phyloP scores from a whole-genome alignment of 1,140 invertebrate genomes.

The Oedothorax gibbosus region DNA sequence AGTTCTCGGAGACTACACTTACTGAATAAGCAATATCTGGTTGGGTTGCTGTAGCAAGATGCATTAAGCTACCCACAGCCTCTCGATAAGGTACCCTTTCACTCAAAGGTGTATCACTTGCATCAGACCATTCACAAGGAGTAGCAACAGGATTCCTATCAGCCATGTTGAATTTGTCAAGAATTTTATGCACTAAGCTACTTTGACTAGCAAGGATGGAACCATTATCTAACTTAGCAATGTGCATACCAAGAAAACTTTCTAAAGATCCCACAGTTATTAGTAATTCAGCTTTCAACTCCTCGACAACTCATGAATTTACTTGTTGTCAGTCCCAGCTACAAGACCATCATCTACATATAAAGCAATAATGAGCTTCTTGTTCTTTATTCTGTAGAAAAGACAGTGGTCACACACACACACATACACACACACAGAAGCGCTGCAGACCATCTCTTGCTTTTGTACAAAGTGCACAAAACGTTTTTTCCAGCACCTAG shows the following conservation, averaged over 20 bases:
- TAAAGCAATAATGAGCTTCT: constrained; percentile 65
- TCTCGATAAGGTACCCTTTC: constrained; percentile 53
- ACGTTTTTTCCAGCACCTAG: constrained; percentile 67
- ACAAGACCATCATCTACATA: constrained; percentile 72
- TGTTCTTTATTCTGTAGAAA: constrained; percentile 8
- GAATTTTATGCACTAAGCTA: constrained; percentile 30
- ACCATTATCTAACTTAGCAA: constrained; percentile 22
- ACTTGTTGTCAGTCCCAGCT: constrained; percentile 58
- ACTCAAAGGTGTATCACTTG: not conserved
- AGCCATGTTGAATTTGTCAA: constrained; percentile 56
- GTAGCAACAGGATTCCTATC: constrained; percentile 48
- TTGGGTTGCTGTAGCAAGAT: constrained; percentile 67
- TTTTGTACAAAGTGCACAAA: constrained; percentile 22
- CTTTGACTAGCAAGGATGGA: constrained; percentile 46
- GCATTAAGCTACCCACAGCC: constrained; percentile 67
- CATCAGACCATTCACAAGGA: constrained; percentile 24
- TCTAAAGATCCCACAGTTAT: constrained; percentile 19
- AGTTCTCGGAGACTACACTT: constrained; percentile 49
- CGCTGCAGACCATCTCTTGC: not conserved
- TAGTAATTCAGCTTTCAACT: constrained; percentile 37
- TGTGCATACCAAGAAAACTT: constrained; percentile 48
- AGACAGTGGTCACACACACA: constrained; percentile 59
- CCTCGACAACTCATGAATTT: constrained; percentile 20
- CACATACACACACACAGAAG: too few species aligned
- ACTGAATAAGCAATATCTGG: constrained; percentile 71